Conservation (phyloP, 2,888 invertebrate species). For the Sussaba pulchella region DNA sequence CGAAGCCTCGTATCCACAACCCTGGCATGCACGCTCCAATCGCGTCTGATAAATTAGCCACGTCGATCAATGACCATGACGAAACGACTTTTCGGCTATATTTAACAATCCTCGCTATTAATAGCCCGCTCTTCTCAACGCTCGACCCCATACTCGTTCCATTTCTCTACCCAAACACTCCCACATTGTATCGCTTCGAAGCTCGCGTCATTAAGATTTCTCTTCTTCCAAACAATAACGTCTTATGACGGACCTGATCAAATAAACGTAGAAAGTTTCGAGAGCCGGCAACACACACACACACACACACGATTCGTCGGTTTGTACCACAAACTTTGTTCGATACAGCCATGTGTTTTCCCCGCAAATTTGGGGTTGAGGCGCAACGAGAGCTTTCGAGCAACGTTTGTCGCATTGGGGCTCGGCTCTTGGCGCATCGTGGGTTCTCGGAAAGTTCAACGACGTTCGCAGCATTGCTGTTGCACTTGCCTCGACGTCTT, state of each 20-base stretch:
- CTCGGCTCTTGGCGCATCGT: conserved; percentile 6
- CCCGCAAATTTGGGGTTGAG: not conserved
- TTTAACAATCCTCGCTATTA: conserved; percentile 50
- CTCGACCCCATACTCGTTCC: conserved; percentile 14
- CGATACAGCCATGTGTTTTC: conserved; percentile 46
- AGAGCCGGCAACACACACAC: conserved; percentile 51
- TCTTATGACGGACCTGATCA: conserved; percentile 45
- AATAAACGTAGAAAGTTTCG: conserved; percentile 58
- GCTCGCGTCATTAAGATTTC: too few relatives aligned
- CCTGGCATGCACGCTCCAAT: conserved; percentile 37
- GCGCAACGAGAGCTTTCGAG: conserved; percentile 19
- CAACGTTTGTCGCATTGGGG: conserved; percentile 52
- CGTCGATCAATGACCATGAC: conserved; percentile 51
- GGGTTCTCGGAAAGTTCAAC: conserved; percentile 33
- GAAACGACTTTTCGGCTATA: conserved; percentile 44
- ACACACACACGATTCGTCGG: too few relatives aligned
- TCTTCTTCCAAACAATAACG: conserved; percentile 29
- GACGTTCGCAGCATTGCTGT: not conserved
- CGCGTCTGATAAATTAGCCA: conserved; percentile 58
- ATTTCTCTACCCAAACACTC: conserved; percentile 29
- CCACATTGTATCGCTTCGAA: not conserved
- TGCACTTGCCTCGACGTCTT: conserved; percentile 9
- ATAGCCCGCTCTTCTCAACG: conserved; percentile 41
- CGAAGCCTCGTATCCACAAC: not conserved
- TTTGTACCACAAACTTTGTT: conserved; percentile 42